Percentiles rank a stretch among this genome's conserved stretches.
Evolutionary conservation across 1,140 invertebrate species (phyloP).

Genomic region (Andrena cerasifolii): DNA sequence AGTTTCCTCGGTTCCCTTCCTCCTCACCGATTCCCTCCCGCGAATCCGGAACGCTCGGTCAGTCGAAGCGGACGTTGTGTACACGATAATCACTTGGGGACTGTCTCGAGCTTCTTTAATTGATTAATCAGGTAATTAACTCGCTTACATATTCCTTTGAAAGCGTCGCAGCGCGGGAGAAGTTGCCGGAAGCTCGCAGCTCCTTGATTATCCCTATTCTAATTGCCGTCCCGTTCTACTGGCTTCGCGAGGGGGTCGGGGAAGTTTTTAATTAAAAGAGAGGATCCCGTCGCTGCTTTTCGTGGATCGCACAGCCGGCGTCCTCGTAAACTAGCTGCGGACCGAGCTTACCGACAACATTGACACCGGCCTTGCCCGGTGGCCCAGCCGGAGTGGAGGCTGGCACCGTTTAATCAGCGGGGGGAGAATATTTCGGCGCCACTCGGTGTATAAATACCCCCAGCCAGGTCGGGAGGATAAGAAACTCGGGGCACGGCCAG

Average conservation of each 20-base stretch:
- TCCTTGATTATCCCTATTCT: slow-evolving; percentile 69
- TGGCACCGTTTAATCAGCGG: slow-evolving; percentile 35
- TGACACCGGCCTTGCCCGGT: not conserved
- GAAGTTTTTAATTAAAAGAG: slow-evolving; percentile 73
- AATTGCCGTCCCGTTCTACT: slow-evolving; percentile 55
- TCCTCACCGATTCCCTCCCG: not conserved
- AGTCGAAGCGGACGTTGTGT: not conserved
- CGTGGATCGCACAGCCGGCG: not conserved
- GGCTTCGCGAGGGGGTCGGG: slow-evolving; percentile 8
- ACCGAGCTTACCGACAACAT: slow-evolving; percentile 5
- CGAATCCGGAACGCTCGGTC: not conserved
- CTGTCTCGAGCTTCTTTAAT: slow-evolving; percentile 39
- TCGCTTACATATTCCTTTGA: slow-evolving; percentile 64
- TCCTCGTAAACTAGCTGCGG: slow-evolving; percentile 7
- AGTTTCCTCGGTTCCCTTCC: not conserved
- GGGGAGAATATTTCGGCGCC: slow-evolving; percentile 28
- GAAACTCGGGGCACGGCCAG: slow-evolving; percentile 1
- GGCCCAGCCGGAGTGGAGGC: not conserved
- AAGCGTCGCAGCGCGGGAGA: slow-evolving; percentile 22
- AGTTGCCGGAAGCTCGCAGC: slow-evolving; percentile 50
- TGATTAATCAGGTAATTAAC: slow-evolving; percentile 70
- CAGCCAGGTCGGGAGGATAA: slow-evolving; percentile 10
- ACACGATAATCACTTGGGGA: slow-evolving; percentile 24
- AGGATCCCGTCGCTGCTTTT: slow-evolving; percentile 5
- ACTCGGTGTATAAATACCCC: not conserved